Conservation (phyloP, 2,888 invertebrate genomes). For the Agrochola circellaris region DNA sequence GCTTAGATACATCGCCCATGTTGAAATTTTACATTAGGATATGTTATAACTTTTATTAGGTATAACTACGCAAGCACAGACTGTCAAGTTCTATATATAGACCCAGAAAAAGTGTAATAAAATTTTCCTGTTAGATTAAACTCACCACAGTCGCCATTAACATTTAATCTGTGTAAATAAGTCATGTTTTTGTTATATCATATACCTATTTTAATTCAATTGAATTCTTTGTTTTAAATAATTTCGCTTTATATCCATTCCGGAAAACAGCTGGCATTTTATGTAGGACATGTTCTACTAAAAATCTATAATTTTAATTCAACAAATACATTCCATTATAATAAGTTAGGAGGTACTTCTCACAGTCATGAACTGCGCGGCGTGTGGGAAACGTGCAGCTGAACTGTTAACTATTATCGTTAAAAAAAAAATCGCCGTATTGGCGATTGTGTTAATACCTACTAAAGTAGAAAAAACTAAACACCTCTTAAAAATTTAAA, state of each 20-base stretch:
- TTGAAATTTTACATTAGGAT: background rate
- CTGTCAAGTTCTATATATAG: background rate
- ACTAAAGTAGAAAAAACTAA: background rate
- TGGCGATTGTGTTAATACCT: background rate
- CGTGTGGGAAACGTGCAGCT: background rate
- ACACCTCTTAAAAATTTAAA: background rate
- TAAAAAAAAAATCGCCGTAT: background rate
- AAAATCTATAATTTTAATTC: background rate
- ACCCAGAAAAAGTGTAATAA: conserved; percentile 21
- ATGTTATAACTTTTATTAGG: background rate
- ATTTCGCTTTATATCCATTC: background rate
- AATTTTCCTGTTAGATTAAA: conserved; percentile 51
- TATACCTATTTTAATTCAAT: background rate
- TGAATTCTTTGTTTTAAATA: background rate
- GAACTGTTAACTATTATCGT: background rate
- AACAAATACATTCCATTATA: background rate
- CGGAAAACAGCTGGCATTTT: background rate
- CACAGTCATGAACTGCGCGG: background rate
- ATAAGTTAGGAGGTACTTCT: background rate
- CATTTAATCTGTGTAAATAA: background rate
- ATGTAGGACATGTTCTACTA: background rate
- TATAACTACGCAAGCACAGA: background rate
- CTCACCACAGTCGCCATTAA: background rate
- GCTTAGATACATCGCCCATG: background rate
- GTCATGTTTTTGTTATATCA: background rate